Base-by-base conservation (phyloP, 1,140 invertebrate genomes). In the Lepidurus arcticus region DNA sequence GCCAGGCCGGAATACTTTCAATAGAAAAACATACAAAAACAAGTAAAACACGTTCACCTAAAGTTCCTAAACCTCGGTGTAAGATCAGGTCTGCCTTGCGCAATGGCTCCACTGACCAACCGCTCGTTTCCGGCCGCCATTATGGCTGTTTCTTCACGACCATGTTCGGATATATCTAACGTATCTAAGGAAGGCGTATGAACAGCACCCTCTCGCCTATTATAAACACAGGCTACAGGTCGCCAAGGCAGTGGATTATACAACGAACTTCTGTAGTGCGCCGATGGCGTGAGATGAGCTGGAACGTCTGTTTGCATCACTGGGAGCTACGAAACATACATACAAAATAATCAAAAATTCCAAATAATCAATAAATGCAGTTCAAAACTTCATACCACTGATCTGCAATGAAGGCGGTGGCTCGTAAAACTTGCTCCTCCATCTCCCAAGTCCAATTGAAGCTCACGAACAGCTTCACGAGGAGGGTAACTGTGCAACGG, bases 391-490 rank as follows among this genome's bases (percentile, higher is more conserved):
- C 34, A 2, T 34, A 65, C 53, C 53, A 65, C 21, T n/a, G 53
- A 65, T 65, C 53, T 65, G 53, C 53, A 65, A 65, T 65, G 53
- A 65, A 65, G 53, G 53, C 53, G 53, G 21, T 65, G 53, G 13
- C 53, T 65, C 0, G 53, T 7, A 65, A 65, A 65, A 65, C 53
- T 77, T 74, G 73, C 26, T 73, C 90, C 88, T 1, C 91, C 91
- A 83, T 94, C 92, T 3, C 92, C 92, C 79, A 94, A 87, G 85
- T 94, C 93, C 80, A 93, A 85, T 80, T 89, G 87, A 79, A 90
- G 84, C 82, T 90, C 88, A 44, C 83, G 65, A 80, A 86, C 88
- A 77, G 88, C 88, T 81, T 89, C 88, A 80, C 92, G 91, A 73
- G 93, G 84, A 81, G 53, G 53, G 21, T 65, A 65, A 65, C 53